A percentile compares a stretch with the other conserved stretches of the same genome.
Conservation (phyloP, 2,888 invertebrate species). For the Ormyrus thymus region DNA sequence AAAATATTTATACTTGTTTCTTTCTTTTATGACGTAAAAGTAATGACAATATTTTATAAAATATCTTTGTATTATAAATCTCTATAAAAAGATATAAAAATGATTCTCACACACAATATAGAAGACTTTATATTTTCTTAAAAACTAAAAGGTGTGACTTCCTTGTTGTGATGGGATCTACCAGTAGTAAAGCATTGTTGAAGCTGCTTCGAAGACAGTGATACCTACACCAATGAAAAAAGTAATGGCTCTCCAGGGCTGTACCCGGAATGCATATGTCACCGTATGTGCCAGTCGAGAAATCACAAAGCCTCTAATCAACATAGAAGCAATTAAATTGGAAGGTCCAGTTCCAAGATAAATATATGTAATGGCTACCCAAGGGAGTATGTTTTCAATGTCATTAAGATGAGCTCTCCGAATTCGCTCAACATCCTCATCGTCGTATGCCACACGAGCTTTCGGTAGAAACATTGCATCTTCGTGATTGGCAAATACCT, state of each 20-base stretch:
- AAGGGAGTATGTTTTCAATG: constrained; percentile 77
- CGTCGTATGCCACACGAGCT: constrained; percentile 61
- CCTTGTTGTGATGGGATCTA: constrained; percentile 11
- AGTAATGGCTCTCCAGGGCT: constrained; percentile 75
- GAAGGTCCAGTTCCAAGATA: constrained; percentile 77
- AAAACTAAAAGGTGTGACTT: neutral
- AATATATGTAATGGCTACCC: constrained; percentile 76
- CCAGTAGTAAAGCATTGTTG: constrained; percentile 48
- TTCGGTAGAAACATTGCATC: constrained; percentile 57
- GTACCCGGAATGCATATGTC: constrained; percentile 76
- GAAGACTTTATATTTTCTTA: constrained; percentile 11
- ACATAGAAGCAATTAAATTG: constrained; percentile 71
- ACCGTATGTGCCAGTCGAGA: constrained; percentile 77
- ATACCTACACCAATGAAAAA: constrained; percentile 72
- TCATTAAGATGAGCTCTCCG: constrained; percentile 79
- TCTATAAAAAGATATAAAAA: constrained; percentile 46
- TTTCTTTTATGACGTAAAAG: constrained; percentile 9
- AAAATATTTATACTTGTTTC: constrained; percentile 16
- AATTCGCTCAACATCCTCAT: constrained; percentile 76
- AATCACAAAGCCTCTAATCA: constrained; percentile 76
- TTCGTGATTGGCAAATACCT: constrained; percentile 67
- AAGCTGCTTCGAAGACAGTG: constrained; percentile 74
- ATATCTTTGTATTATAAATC: constrained; percentile 1
- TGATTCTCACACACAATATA: constrained; percentile 16
- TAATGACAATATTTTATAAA: constrained; percentile 11